Evolutionary conservation across 2,888 invertebrate genomes (phyloP).

Genomic region (Erebia aethiops): DNA sequence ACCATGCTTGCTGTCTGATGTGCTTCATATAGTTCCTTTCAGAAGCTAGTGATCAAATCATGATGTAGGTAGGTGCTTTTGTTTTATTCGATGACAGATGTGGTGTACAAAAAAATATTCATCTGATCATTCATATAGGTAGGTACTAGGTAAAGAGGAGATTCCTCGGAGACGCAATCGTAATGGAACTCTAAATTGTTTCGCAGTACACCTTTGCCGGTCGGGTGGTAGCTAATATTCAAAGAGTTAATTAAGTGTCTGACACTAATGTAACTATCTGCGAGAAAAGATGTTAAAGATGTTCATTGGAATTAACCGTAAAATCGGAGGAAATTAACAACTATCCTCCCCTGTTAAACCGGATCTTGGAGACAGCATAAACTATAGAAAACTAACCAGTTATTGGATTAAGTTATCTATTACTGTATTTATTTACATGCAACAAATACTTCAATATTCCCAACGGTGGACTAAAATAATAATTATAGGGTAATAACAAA

Average conservation of each 20-base stretch:
- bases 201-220: background rate
- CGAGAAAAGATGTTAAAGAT: conserved; percentile 9
- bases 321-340: conserved; percentile 31
- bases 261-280: conserved; percentile 12
- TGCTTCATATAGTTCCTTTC: no score
- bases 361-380: conserved; percentile 39
- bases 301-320: conserved; percentile 22
- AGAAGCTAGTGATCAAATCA: no score
- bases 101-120: no score
- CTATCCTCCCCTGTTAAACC: conserved; percentile 31
- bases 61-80: no score
- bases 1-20: no score
- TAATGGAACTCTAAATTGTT: no score
- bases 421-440: conserved; percentile 59
- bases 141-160: no score
- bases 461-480: background rate
- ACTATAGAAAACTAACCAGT: conserved; percentile 44
- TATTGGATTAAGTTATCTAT: conserved; percentile 53
- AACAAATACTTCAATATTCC: conserved; percentile 44
- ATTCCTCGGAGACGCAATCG: no score
- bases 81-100: no score
- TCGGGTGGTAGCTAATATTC: background rate
- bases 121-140: no score
- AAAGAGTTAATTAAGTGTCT: conserved; percentile 2
- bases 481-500: no score